Percentiles rank a stretch among this genome's conserved stretches.
Conservation (phyloP, 2,888 invertebrate species). For the Digitonthophagus gazella region DNA sequence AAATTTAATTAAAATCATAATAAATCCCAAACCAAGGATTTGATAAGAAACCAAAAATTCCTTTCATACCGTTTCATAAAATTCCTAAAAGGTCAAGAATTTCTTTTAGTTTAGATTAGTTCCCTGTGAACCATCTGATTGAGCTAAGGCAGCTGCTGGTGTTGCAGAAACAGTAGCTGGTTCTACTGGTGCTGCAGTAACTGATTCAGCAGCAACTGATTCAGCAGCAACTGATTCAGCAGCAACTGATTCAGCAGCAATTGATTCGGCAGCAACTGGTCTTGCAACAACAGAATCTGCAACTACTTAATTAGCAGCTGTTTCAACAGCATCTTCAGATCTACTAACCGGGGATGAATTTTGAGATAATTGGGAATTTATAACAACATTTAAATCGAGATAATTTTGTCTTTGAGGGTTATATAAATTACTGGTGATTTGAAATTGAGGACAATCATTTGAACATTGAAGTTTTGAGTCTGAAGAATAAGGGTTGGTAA, state of each 20-base stretch:
- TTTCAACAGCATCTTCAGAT: slow-evolving; percentile 43
- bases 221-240: slow-evolving; percentile 37
- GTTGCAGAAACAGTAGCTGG: slow-evolving; percentile 30
- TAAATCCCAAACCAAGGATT: slow-evolving; percentile 59
- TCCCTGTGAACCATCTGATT: slow-evolving; percentile 28
- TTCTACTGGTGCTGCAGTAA: no score
- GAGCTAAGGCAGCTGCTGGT: slow-evolving; percentile 32
- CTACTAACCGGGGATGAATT: slow-evolving; percentile 46
- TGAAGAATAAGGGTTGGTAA: neutral
- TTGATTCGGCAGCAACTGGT: no score
- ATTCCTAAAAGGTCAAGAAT: slow-evolving; percentile 37
- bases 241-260: slow-evolving; percentile 28
- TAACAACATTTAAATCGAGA: slow-evolving; percentile 67
- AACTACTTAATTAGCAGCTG: no score
- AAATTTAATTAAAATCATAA: slow-evolving; percentile 61
- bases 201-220: slow-evolving; percentile 20
- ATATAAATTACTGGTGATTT: slow-evolving; percentile 42
- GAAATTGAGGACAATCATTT: slow-evolving; percentile 56
- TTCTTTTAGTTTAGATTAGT: slow-evolving; percentile 40
- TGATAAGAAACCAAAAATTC: slow-evolving; percentile 32
- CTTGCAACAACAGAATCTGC: no score
- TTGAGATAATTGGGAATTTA: slow-evolving; percentile 67
- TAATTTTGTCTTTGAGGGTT: slow-evolving; percentile 51
- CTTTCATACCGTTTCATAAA: slow-evolving; percentile 21
- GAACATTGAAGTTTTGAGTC: slow-evolving; percentile 13